Percentiles rank a stretch among this genome's conserved stretches.
phyloP scores from a whole-genome alignment of 2,888 invertebrate species.

The Hipparchia sbordonii region DNA sequence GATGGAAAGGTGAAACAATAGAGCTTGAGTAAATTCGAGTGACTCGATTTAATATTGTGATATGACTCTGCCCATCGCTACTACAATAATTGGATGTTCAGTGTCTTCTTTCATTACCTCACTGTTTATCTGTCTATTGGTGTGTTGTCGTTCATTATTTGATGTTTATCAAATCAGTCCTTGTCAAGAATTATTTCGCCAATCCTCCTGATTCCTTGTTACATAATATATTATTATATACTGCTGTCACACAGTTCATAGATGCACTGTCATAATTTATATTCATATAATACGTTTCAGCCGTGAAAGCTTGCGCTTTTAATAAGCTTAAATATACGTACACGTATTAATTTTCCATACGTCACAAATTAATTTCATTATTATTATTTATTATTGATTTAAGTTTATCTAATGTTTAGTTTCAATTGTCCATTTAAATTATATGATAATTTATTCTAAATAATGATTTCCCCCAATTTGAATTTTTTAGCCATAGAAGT shows the following conservation, averaged over 20 bases:
- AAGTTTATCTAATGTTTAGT: too few relatives aligned
- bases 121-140: constrained; percentile 45
- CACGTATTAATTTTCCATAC: constrained; percentile 26
- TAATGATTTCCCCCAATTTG: too few relatives aligned
- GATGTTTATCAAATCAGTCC: constrained; percentile 47
- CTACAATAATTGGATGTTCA: constrained; percentile 56
- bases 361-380: constrained; percentile 40
- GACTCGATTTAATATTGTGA: background rate
- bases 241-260: constrained; percentile 41
- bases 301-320: constrained; percentile 25
- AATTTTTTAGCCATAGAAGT: background rate
- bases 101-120: constrained; percentile 60
- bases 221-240: constrained; percentile 15
- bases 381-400: background rate
- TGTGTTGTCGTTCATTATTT: constrained; percentile 52
- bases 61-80: constrained; percentile 13
- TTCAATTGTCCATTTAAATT: background rate
- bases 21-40: constrained; percentile 1
- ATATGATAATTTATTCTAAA: too few relatives aligned
- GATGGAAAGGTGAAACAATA: background rate
- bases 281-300: constrained; percentile 23
- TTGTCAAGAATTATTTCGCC: constrained; percentile 42
- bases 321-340: constrained; percentile 25
- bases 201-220: constrained; percentile 44
- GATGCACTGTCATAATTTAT: constrained; percentile 37